Percentiles rank a stretch among this genome's conserved stretches.
These are phyloP conservation scores for Columbina picui DNA, from an alignment of 2,113 vertebrate genomes.

Conservation along the genomic window DNA sequence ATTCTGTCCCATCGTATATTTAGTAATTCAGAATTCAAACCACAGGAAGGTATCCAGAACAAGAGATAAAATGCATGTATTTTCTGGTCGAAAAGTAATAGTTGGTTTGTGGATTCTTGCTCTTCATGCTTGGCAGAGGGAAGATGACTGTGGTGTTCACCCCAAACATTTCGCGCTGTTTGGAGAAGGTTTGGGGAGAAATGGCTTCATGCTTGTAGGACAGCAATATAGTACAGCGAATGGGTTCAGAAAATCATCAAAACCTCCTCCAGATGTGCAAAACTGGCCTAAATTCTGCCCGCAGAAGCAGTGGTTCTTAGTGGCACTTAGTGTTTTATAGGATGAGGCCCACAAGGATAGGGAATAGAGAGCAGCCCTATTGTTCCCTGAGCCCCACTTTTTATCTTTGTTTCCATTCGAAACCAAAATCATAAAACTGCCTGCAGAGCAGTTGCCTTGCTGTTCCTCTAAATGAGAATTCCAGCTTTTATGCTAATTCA, in stretches of 20 bases:
- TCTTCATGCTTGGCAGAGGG: not conserved
- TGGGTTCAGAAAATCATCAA: not conserved
- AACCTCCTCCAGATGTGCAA: not conserved
- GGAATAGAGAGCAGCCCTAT: not conserved
- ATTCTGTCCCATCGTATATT: not conserved
- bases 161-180: not conserved
- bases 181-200: not conserved
- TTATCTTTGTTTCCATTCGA: constrained; percentile 75
- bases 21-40: not conserved
- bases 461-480: constrained; percentile 79
- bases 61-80: not conserved
- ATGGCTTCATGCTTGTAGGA: not conserved
- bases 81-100: not conserved
- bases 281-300: not conserved
- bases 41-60: not conserved
- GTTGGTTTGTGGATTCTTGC: not conserved
- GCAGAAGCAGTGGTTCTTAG: not conserved
- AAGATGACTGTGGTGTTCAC: not conserved
- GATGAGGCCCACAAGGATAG: not conserved
- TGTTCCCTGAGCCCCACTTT: constrained; percentile 55
- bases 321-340: constrained; percentile 2
- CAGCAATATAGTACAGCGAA: not conserved
- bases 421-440: constrained; percentile 73
- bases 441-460: constrained; percentile 76
- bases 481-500: constrained; percentile 83